Evolutionary conservation across 2,113 vertebrate genomes (phyloP).

Genomic region (Dipodomys spectabilis): DNA sequence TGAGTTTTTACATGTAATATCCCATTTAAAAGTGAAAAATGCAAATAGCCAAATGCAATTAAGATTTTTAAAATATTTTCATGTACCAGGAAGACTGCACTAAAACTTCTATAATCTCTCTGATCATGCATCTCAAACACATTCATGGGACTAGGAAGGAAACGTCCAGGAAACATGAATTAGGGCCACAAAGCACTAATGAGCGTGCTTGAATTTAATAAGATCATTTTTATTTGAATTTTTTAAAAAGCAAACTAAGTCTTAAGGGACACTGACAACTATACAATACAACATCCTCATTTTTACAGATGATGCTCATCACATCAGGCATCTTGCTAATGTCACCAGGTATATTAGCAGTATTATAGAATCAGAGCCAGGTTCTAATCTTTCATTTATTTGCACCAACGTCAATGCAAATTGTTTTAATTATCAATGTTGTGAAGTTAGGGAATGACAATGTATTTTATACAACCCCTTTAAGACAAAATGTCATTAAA

Average conservation of each 20-base stretch:
- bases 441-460: conserved; percentile 14
- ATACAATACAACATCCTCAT: neutral
- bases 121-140: conserved; percentile 34
- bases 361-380: neutral
- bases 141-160: conserved; percentile 28
- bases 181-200: conserved; percentile 51
- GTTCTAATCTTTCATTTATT: neutral
- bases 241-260: conserved; percentile 3
- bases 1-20: conserved; percentile 38
- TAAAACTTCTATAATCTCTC: conserved; percentile 22
- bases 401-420: neutral
- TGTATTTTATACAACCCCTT: conserved; percentile 53
- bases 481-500: conserved; percentile 46
- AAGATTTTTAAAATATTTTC: neutral
- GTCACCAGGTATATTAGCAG: neutral
- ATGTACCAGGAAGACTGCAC: conserved; percentile 19
- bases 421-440: neutral
- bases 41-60: conserved; percentile 51
- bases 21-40: conserved; percentile 34
- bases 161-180: conserved; percentile 34
- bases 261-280: neutral
- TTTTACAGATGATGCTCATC: neutral
- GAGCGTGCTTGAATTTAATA: conserved; percentile 31
- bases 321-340: neutral
- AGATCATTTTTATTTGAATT: conserved; percentile 36